phyloP scores from a whole-genome alignment of 2,797 vertebrate genomes.

The Bradypodion ventrale region DNA sequence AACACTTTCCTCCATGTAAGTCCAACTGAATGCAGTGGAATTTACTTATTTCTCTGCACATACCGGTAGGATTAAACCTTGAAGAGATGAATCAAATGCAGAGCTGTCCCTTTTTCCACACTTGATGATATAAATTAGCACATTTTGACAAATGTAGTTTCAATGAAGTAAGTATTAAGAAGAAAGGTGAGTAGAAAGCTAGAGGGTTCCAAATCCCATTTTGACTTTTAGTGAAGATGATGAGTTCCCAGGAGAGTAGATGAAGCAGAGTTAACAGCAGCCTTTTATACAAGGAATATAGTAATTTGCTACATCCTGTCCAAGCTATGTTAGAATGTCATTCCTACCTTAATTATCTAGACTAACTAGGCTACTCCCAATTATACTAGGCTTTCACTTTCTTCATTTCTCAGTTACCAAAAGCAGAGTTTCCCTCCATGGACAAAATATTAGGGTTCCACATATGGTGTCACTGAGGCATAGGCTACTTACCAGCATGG shows the following conservation, averaged over 20 bases:
- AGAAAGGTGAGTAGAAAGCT: slow-evolving; percentile 81
- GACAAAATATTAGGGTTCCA: slow-evolving; percentile 42
- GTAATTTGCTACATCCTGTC: slow-evolving; percentile 90
- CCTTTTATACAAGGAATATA: slow-evolving; percentile 86
- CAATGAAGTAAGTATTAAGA: slow-evolving; percentile 72
- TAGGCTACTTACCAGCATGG: slow-evolving; percentile 58
- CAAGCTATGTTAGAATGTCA: slow-evolving; percentile 82
- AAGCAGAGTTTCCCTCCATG: slow-evolving; percentile 36
- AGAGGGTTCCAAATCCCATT: slow-evolving; percentile 89
- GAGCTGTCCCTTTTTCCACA: slow-evolving; percentile 45
- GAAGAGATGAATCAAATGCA: slow-evolving; percentile 48
- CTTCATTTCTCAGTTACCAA: slow-evolving; percentile 51
- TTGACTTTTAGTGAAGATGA: slow-evolving; percentile 97
- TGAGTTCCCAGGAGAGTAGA: slow-evolving; percentile 89
- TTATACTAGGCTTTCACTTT: slow-evolving; percentile 66
- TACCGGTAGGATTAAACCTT: background rate
- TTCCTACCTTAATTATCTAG: slow-evolving; percentile 89
- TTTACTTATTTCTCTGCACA: background rate
- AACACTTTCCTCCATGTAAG: background rate
- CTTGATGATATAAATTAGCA: slow-evolving; percentile 63
- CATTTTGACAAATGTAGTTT: slow-evolving; percentile 71
- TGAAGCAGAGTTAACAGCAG: slow-evolving; percentile 83
- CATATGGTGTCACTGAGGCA: slow-evolving; percentile 69
- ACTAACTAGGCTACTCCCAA: slow-evolving; percentile 84
- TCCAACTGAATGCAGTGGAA: background rate